Evolutionary conservation across 2,113 vertebrate species (phyloP), one percentile per base, ranked within the genome.

Genomic region (Salvelinus namaycush): DNA sequence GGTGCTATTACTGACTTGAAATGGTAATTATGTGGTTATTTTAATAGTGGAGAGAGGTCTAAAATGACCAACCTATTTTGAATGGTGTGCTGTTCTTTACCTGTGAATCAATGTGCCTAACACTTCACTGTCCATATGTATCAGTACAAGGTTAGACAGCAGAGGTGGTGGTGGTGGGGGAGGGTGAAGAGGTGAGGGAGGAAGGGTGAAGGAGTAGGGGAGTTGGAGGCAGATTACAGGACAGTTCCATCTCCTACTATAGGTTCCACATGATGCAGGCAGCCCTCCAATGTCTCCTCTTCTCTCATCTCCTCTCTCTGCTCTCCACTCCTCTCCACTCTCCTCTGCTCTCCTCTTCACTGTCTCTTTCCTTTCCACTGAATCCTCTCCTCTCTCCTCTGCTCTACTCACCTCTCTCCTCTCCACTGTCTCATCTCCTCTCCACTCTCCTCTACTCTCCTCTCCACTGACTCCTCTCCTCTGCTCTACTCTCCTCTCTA

Each of bases 261-360:
- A 82, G 77, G 81, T 84, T 85, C 78, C 80, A 87, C 87, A 87
- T 88, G 86, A 82, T 31, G 31, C 31, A 31, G 64, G 78, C 84
- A 83, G 82, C 82, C 86, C 83, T 68, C 83, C 85, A 90, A 29
- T 3, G 64, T 29, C 64, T 66, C 12, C 14, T 26, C 80, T 31
- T 4, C 29, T 31, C 14, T 78, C 84, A 27, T 81, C 79, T 83
- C 85, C 82, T 68, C 82, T 5, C 5, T 5, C 31, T 31, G 0
- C 29, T 31, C 29, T 31, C 4, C 4, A 4, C 29, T 39, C 1
- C 1, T 8, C 34, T 8, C 31, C 5, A 7, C 34, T 44, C n/a
- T 3, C 6, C 11, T 24, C 60, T 62, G 5, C 13, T 62, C 59
- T 62, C 18, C 59, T 22, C 59, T 20, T 5, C 18, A 5, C 31